These are phyloP conservation scores for Zelostemma sp. DNA, from an alignment of 1,140 invertebrate genomes.

Conservation along the genomic window DNA sequence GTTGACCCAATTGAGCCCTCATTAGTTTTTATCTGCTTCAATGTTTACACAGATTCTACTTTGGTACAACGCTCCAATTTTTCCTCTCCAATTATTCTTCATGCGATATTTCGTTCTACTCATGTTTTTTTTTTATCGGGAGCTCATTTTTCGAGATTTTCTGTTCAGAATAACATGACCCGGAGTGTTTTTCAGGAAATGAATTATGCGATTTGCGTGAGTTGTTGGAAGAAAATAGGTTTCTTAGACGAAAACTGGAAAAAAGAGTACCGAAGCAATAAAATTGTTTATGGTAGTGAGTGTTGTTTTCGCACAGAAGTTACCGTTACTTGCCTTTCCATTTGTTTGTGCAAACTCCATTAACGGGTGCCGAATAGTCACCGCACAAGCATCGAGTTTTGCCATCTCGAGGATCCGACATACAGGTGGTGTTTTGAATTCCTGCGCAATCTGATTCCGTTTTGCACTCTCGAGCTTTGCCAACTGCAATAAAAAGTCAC, in stretches of 20 bases:
- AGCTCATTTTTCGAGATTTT: too few species aligned
- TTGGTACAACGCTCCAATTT: too few species aligned
- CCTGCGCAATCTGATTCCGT: constrained; percentile 74
- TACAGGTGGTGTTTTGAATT: constrained; percentile 76
- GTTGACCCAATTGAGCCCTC: constrained; percentile 15
- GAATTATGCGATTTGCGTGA: too few species aligned
- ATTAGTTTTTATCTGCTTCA: neutral
- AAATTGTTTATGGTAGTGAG: constrained; percentile 1
- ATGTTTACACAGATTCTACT: neutral
- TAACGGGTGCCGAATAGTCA: constrained; percentile 74
- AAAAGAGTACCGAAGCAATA: constrained; percentile 10
- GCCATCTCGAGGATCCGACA: constrained; percentile 73
- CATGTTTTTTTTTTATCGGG: neutral
- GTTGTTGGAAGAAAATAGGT: too few species aligned
- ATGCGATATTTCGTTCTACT: neutral
- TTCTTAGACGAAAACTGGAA: constrained; percentile 8
- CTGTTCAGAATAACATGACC: too few species aligned
- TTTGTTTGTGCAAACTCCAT: constrained; percentile 74
- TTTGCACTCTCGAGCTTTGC: constrained; percentile 74
- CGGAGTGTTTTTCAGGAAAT: too few species aligned
- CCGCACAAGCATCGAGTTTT: constrained; percentile 76
- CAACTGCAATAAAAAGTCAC: constrained; percentile 51
- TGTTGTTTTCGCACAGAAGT: neutral
- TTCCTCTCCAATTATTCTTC: neutral
- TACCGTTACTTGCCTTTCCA: constrained; percentile 67